Evolutionary conservation across 2,113 vertebrate species (phyloP), one percentile per base, ranked within the genome.

Genomic region (Tupaia chinensis): DNA sequence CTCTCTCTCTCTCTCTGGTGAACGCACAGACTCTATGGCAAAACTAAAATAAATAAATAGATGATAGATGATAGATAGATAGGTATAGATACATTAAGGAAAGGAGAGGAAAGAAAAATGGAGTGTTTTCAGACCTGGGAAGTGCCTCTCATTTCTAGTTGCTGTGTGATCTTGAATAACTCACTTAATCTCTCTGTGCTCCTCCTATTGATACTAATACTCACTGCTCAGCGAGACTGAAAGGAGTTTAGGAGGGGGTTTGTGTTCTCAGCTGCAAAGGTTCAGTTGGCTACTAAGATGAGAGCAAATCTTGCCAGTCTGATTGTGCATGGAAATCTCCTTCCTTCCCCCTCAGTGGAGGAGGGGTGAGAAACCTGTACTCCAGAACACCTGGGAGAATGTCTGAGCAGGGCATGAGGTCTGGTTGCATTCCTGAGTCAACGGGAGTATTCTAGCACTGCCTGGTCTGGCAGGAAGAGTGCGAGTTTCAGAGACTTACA

Each of bases 321-420:
- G 19, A 73, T 23, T 1, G 20, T 16, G 53, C 74, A 5, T 12
- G 2, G 16, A 32, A 44, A 0, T 3, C n/a, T 78, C 60, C 27
- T 22, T 9, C 20, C 19, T 27, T 17, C 32, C 60, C 66, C 27
- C 3, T 32, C 7, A 2, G n/a, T 1, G 2, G 58, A 29, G 23
- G 16, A 11, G 12, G 9, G 23, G 27, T n/a, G n/a, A n/a, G n/a
- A n/a, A n/a, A n/a, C 44, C 19, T 0, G 0, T 13, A 2, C 7
- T 0, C 13, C 61, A 27, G 61, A 22, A 32, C 5, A 29, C 34
- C n/a, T 23, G 25, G 4, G 68, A 70, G 80, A 20, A 1, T 2
- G 1, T 44, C 23, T 25, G 12, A 25, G 77, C 54, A 6, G 0
- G 20, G 0, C 1, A 0, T 20, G 87, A 63, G 68, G n/a, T 32